These are phyloP conservation scores for Pituophis catenifer DNA, from an alignment of 2,113 vertebrate genomes.

Conservation along the genomic window DNA sequence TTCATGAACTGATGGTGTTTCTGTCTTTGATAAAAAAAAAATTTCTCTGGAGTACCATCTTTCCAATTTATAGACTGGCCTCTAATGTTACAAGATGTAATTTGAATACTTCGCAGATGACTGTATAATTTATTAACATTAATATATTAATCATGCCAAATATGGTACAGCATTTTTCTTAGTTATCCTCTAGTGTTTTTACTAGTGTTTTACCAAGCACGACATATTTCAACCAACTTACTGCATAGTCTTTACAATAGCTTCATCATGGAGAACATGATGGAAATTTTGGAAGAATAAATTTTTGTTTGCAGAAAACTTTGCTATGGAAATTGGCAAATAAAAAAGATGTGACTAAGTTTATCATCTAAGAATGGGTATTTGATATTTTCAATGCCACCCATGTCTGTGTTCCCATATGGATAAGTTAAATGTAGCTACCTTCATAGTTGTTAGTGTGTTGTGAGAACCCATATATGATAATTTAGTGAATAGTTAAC, in stretches of 20 bases:
- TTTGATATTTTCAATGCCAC: not conserved
- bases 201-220: not conserved
- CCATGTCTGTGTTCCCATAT: not conserved
- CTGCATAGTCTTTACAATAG: not conserved
- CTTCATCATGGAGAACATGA: not conserved
- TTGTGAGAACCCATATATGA: not conserved
- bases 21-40: not conserved
- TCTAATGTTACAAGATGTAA: not conserved
- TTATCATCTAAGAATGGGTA: not conserved
- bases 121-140: too few relatives aligned
- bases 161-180: not conserved
- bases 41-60: not conserved
- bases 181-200: not conserved
- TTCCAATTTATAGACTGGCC: not conserved
- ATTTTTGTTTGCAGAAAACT: not conserved
- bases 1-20: not conserved
- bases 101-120: not conserved
- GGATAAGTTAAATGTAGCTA: not conserved
- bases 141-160: not conserved
- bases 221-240: not conserved
- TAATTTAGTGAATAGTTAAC: not conserved
- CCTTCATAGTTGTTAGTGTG: not conserved
- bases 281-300: not conserved
- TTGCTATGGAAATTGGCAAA: not conserved
- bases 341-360: not conserved